These are phyloP conservation scores for Cossypha dichroa DNA, from an alignment of 2,797 vertebrate genomes.

Conservation along the genomic window DNA sequence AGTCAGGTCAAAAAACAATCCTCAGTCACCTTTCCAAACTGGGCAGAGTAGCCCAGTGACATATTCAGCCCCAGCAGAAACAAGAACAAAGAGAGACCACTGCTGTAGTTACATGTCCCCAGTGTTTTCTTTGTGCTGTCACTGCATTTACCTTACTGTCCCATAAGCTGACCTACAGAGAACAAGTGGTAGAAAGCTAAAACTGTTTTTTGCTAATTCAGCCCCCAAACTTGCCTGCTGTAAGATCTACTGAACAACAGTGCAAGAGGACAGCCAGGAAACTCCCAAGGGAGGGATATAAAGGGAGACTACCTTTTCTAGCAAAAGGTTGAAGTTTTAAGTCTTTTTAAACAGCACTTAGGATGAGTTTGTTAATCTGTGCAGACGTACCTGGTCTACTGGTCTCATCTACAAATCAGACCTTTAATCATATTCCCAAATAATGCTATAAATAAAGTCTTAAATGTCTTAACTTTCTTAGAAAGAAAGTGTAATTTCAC, in stretches of 20 bases:
- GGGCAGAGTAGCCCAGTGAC: fast-evolving
- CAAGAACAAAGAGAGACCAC: background rate
- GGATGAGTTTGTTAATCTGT: background rate
- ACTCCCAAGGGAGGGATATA: background rate
- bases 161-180: background rate
- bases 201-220: background rate
- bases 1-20: background rate
- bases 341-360: background rate
- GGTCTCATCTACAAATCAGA: background rate
- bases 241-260: background rate
- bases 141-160: background rate
- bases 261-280: background rate
- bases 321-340: background rate
- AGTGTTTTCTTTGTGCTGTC: background rate
- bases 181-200: background rate
- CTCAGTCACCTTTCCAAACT: background rate
- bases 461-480: background rate
- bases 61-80: background rate
- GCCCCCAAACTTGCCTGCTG: background rate
- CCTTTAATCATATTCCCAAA: background rate
- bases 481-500: background rate
- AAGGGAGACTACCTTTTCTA: background rate
- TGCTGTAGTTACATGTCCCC: background rate
- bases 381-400: background rate
- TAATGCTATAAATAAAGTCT: background rate